Evolutionary conservation across 2,113 vertebrate genomes (phyloP), one percentile per base, ranked within the genome.

Genomic region (Myodes glareolus): DNA sequence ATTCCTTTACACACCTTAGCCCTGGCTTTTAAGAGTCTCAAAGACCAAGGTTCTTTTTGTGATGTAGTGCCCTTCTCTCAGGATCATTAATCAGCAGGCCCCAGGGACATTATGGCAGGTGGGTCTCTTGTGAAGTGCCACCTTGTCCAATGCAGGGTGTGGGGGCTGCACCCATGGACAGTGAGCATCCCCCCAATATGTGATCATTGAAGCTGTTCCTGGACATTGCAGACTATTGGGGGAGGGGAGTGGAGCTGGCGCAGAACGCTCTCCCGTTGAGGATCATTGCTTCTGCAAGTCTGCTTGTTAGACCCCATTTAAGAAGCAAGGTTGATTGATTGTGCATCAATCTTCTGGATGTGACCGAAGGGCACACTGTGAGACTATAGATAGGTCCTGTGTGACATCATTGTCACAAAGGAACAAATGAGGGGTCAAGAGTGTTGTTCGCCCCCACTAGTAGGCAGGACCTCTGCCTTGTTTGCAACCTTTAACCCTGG

Each of bases 331-430:
- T 2, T 68, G 50, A 33, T 72, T 86, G 27, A 29, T 81, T 86
- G 33, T 76, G 29, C 52, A 84, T 82, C 19, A 61, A 70, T 67
- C 33, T 87, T 72, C 29, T 21, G 67, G 52, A 70, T 2, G 19
- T 58, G 45, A 86, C 76, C 45, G 31, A 42, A 86, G 9, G 27
- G 8, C 27, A 10, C 27, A 58, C 81, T 84, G 92, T 77, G 11
- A 31, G 33, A 45, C 70, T 94, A 90, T 61, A 82, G 73, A 77
- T 61, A 19, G 72, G 87, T 39, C 91, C 63, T 31, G 85, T 23
- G 33, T 36, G 55, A 95, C 29, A 93, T 82, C 39, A 70, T 90
- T 92, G 55, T 39, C 70, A 80, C 17, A 70, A 90, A 92, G 84
- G 86, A 52, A 87, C 19, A 85, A 78, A 72, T 36, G 67, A 72